Conservation (phyloP, 2,113 vertebrate genomes). For the Mormyrus iriodes region DNA sequence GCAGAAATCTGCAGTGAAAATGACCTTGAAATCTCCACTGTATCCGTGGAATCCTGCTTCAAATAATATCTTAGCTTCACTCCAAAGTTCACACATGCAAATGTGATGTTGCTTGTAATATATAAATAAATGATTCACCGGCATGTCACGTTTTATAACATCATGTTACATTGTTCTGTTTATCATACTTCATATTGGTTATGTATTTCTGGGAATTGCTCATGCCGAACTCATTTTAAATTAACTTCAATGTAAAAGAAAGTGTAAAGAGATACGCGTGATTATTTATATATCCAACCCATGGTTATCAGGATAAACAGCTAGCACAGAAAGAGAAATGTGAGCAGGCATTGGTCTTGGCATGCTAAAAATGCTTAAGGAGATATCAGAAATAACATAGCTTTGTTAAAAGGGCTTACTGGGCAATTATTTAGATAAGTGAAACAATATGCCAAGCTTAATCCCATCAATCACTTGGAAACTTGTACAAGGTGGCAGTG, state of each 20-base stretch:
- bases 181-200: neutral
- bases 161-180: neutral
- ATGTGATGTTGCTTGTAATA: neutral
- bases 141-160: neutral
- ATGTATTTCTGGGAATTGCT: neutral
- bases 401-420: neutral
- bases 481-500: neutral
- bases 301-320: neutral
- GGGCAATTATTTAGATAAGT: neutral
- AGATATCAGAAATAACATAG: neutral
- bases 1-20: slow-evolving; percentile 32
- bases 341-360: neutral
- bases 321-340: neutral
- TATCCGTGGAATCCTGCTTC: neutral
- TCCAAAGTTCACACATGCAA: neutral
- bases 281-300: neutral
- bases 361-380: neutral
- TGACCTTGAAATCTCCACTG: neutral
- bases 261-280: neutral
- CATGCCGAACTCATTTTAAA: neutral
- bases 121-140: neutral
- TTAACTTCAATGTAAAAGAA: neutral
- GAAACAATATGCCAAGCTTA: neutral
- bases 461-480: neutral
- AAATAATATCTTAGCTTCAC: neutral